Evolutionary conservation across 2,888 invertebrate species (phyloP).

Genomic region (Tridacna crocea): DNA sequence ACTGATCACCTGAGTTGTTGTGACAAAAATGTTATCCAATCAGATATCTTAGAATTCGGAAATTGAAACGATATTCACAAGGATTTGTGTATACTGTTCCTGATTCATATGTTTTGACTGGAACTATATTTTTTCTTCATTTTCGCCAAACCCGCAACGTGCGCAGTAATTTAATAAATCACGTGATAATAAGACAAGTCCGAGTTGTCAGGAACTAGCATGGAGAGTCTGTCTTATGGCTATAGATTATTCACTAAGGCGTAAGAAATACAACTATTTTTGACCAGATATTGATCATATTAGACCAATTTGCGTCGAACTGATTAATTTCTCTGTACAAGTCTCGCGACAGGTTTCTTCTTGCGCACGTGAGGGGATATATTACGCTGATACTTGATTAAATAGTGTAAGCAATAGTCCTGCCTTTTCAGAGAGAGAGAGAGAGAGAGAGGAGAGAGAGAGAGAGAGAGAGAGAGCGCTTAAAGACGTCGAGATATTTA

Average conservation of each 20-base stretch:
- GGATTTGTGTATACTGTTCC: no score
- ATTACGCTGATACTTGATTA: neutral
- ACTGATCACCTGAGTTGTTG: no score
- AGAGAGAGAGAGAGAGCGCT: neutral
- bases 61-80: no score
- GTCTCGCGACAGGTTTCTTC: neutral
- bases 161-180: no score
- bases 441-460: neutral
- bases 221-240: neutral
- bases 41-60: no score
- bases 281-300: conserved; percentile 11
- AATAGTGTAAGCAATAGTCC: neutral
- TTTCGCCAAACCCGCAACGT: no score
- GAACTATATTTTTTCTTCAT: no score
- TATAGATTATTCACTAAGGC: neutral
- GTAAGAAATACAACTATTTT: conserved; percentile 9
- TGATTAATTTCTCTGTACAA: conserved; percentile 7
- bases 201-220: no score
- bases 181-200: no score
- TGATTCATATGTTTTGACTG: no score
- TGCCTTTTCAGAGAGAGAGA: neutral
- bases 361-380: neutral
- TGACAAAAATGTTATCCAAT: no score
- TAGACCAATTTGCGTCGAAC: conserved; percentile 15
- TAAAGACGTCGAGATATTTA: no score